phyloP scores from a whole-genome alignment of 2,113 vertebrate genomes.

The Blennius ocellaris region DNA sequence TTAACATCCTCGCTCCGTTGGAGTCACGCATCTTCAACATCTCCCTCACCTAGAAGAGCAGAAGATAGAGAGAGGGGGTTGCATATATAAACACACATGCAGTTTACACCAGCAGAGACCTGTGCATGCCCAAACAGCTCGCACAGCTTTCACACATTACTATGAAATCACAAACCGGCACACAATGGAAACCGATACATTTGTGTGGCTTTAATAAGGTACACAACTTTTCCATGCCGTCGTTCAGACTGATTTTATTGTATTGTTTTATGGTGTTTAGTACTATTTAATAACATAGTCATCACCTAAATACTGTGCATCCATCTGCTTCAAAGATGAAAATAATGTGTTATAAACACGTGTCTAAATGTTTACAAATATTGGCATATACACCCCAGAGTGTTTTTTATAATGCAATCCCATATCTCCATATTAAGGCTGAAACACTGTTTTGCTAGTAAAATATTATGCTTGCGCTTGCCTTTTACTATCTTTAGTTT shows the following conservation, averaged over 20 bases:
- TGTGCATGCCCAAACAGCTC: not conserved
- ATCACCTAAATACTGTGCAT: not conserved
- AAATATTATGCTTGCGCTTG: not conserved
- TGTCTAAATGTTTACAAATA: too few relatives aligned
- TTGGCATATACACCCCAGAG: too few relatives aligned
- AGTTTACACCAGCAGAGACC: conserved; percentile 29
- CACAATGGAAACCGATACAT: not conserved
- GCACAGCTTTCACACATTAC: not conserved
- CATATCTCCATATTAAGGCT: too few relatives aligned
- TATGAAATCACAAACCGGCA: not conserved
- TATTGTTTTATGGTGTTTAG: too few relatives aligned
- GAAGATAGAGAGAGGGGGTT: conserved; percentile 11
- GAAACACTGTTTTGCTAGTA: not conserved
- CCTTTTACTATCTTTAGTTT: not conserved
- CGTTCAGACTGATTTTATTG: too few relatives aligned
- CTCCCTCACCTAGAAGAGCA: conserved; percentile 89
- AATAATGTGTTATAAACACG: too few relatives aligned
- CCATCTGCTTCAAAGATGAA: too few relatives aligned
- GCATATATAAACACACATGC: conserved; percentile 19
- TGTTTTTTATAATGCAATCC: too few relatives aligned
- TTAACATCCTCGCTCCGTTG: conserved; percentile 97
- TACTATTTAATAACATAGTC: not conserved
- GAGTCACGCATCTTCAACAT: conserved; percentile 99
- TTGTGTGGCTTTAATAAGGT: not conserved
- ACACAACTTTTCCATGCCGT: too few relatives aligned